phyloP scores from a whole-genome alignment of 2,888 invertebrate species.

The Tenthredo mesomela region DNA sequence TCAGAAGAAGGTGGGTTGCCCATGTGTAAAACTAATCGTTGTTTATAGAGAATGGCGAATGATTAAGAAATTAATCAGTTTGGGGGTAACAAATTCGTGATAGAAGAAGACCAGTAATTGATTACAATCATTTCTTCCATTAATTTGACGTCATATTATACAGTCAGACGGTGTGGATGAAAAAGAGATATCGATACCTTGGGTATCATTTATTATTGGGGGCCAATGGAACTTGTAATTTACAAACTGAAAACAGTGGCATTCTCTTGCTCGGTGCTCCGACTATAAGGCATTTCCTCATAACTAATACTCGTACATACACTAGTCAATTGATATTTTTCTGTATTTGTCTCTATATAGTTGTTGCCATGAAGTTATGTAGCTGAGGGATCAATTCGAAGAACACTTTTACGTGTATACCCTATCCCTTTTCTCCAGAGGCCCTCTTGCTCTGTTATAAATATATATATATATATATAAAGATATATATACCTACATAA shows the following conservation, averaged over 20 bases:
- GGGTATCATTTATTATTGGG: constrained; percentile 33
- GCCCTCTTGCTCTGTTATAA: constrained; percentile 19
- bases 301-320: not conserved
- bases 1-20: not conserved
- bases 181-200: not conserved
- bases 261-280: constrained; percentile 17
- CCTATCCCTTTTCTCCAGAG: constrained; percentile 3
- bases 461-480: not conserved
- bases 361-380: not conserved
- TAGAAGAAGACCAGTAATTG: not conserved
- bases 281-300: not conserved
- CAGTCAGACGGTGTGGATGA: not conserved
- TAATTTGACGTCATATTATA: not conserved
- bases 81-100: not conserved
- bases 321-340: not conserved
- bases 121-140: not conserved
- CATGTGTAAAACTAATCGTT: not conserved
- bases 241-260: constrained; percentile 16
- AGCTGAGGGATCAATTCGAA: constrained; percentile 21
- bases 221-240: constrained; percentile 40
- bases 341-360: not conserved
- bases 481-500: not conserved
- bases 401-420: not conserved
- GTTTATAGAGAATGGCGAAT: not conserved
- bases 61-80: not conserved